Base-by-base conservation (phyloP, 2,797 vertebrate genomes). In the Rachycentron canadum region DNA sequence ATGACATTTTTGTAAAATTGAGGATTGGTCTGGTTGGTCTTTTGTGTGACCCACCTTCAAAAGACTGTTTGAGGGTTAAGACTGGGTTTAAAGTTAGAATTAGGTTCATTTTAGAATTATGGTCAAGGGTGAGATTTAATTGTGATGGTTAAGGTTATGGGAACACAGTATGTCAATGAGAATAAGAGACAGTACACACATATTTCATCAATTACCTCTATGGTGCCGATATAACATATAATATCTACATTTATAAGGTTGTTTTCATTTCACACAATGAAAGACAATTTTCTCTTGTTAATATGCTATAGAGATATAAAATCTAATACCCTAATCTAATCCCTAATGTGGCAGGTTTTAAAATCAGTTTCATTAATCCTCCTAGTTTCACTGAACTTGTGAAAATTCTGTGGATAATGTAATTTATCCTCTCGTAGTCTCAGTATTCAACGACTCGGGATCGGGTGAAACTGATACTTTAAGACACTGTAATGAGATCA, bases 381-480 rank as follows among this genome's bases (percentile, higher is more conserved):
- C 56, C 56, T 21, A 21, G 47, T 69, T 72, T 66, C 26, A 68
- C 59, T 43, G 36, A 82, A 57, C 28, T 25, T 57, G 58, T 80
- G 60, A 71, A 8, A 76, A 67, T 36, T n/a, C 8, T 57, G 56
- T 38, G 53, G 57, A 49, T 92, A 84, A 90, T 84, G 43, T 41
- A 64, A 89, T 91, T 85, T 73, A 55, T 55, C 57, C 41, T 62
- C 70, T 73, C 74, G 32, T 23, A 30, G 40, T 45, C 69, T 65
- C 56, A 68, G 12, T 62, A 23, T 73, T 64, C 11, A 38, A 12
- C 53, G 23, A 28, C 17, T 61, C 57, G 32, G 21, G 25, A 78
- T 63, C 49, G 38, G 40, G 32, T 26, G 86, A 83, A 89, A 87
- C 23, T 14, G 61, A 89, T 81, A 77, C 53, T 60, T 41, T 3